Conservation (phyloP, 2,113 vertebrate species). For the Clarias macrocephalus region DNA sequence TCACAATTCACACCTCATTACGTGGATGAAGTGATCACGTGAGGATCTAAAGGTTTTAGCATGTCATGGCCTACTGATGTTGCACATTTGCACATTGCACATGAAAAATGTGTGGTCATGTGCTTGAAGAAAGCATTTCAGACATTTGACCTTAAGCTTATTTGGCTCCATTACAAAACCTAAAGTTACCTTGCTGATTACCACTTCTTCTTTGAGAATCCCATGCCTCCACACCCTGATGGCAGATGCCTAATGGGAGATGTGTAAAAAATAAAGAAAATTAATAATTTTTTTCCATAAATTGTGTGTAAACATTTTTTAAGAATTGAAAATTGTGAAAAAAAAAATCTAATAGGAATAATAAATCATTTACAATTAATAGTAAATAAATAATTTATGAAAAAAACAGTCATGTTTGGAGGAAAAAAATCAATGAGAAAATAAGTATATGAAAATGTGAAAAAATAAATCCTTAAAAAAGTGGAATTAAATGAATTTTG, state of each 20-base stretch:
- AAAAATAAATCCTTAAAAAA: no score
- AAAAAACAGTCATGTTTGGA: no score
- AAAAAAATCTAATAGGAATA: no score
- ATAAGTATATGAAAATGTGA: no score
- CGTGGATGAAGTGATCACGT: background rate
- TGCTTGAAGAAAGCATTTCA: background rate
- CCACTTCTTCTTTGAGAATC: background rate
- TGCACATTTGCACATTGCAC: background rate
- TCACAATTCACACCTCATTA: background rate
- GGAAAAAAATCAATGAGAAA: no score
- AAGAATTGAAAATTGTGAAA: no score
- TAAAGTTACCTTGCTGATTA: background rate
- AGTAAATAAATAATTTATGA: no score
- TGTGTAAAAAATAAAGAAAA: background rate
- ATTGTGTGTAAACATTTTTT: no score
- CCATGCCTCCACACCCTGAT: background rate
- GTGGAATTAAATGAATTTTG: no score
- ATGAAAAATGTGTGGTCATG: background rate
- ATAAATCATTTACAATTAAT: no score
- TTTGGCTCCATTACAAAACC: background rate
- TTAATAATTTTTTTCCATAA: no score
- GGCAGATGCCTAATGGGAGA: background rate
- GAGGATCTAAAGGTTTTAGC: background rate
- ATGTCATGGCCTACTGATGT: background rate
- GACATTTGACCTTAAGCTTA: background rate